Evolutionary conservation across 2,888 invertebrate genomes (phyloP).

Genomic region (Phortica okadai): DNA sequence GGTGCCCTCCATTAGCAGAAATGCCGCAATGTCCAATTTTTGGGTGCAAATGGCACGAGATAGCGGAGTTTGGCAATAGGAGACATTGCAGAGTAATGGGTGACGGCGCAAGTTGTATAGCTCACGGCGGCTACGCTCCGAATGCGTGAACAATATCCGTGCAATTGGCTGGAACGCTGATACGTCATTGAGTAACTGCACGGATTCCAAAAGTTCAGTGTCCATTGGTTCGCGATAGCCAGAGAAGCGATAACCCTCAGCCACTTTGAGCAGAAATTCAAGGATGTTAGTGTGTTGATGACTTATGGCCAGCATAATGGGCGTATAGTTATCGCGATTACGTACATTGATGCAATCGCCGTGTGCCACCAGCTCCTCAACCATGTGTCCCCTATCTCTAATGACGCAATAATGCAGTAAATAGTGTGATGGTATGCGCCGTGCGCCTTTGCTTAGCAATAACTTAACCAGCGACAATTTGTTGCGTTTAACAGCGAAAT

Average conservation of each 20-base stretch:
- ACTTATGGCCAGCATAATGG: constrained; percentile 84
- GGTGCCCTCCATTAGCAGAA: constrained; percentile 73
- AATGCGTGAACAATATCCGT: constrained; percentile 76
- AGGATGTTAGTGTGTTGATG: constrained; percentile 80
- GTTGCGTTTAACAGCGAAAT: constrained; percentile 67
- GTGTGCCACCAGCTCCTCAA: constrained; percentile 65
- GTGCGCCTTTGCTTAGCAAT: constrained; percentile 82
- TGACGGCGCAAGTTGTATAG: constrained; percentile 74
- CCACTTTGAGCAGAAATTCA: constrained; percentile 78
- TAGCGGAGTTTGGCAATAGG: constrained; percentile 82
- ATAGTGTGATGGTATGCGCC: constrained; percentile 83
- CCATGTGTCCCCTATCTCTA: constrained; percentile 78
- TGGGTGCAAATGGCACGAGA: constrained; percentile 78
- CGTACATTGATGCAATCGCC: constrained; percentile 71
- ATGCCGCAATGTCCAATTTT: constrained; percentile 71
- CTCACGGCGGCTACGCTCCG: constrained; percentile 73
- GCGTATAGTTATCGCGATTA: constrained; percentile 80
- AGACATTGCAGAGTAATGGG: constrained; percentile 51
- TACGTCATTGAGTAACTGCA: constrained; percentile 66
- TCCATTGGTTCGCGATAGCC: constrained; percentile 61
- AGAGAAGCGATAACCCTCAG: constrained; percentile 50
- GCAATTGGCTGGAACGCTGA: constrained; percentile 62
- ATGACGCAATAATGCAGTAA: constrained; percentile 83
- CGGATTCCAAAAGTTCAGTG: constrained; percentile 68
- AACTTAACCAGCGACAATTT: constrained; percentile 63